phyloP scores from a whole-genome alignment of 2,888 invertebrate genomes.

The Allygus modestus region DNA sequence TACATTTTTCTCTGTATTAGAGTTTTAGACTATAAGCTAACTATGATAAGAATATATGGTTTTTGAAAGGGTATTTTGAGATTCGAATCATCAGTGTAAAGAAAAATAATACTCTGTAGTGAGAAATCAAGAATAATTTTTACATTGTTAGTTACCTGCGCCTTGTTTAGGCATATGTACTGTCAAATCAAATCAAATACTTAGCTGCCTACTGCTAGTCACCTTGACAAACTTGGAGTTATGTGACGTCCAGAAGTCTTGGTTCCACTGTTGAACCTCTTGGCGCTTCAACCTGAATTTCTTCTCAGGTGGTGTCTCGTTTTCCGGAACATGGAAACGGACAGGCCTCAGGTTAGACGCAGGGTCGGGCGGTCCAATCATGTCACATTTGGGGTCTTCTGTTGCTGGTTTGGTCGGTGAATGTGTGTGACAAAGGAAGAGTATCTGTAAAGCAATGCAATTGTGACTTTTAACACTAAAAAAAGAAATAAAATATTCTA shows the following conservation, averaged over 20 bases:
- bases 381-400: conserved; percentile 74
- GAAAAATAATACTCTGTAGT: too few relatives aligned
- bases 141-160: too few relatives aligned
- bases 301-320: conserved; percentile 83
- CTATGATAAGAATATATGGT: too few relatives aligned
- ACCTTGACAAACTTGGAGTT: conserved; percentile 87
- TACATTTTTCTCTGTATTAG: too few relatives aligned
- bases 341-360: conserved; percentile 87
- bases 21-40: too few relatives aligned
- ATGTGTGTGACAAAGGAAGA: neutral
- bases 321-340: conserved; percentile 80
- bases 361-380: conserved; percentile 89
- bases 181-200: too few relatives aligned
- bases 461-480: too few relatives aligned
- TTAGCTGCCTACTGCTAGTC: neutral
- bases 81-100: too few relatives aligned
- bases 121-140: too few relatives aligned
- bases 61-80: too few relatives aligned
- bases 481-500: too few relatives aligned
- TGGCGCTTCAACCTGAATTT: conserved; percentile 81
- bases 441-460: neutral
- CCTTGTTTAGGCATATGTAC: too few relatives aligned
- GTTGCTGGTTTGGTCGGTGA: neutral
- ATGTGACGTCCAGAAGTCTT: conserved; percentile 89
- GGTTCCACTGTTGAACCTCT: conserved; percentile 89